These are phyloP conservation scores for Bombus vancouverensis DNA, from an alignment of 1,140 invertebrate species.

Conservation along the genomic window DNA sequence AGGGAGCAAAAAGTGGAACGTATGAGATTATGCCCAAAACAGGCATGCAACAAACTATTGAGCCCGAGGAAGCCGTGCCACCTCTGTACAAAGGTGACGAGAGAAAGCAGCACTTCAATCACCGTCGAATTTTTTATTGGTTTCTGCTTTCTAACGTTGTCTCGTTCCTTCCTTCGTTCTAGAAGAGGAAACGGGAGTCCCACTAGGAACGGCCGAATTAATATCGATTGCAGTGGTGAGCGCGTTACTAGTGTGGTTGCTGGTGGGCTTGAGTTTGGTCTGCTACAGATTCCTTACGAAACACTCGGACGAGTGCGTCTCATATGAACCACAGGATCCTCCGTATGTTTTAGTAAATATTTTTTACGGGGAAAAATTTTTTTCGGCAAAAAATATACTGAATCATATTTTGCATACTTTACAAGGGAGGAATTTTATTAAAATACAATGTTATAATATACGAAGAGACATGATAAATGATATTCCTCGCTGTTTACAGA, in stretches of 20 bases:
- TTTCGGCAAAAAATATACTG: no score
- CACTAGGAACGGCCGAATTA: slow-evolving; percentile 63
- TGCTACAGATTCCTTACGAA: slow-evolving; percentile 68
- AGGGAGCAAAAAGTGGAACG: slow-evolving; percentile 38
- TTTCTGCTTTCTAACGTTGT: background rate
- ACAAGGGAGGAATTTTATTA: background rate
- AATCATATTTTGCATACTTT: no score
- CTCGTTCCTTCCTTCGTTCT: background rate
- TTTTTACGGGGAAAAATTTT: background rate
- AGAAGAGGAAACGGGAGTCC: slow-evolving; percentile 28
- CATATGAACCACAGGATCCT: slow-evolving; percentile 58
- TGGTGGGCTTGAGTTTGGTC: slow-evolving; percentile 68
- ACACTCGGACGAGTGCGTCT: slow-evolving; percentile 55
- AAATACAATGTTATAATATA: no score
- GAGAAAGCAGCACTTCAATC: slow-evolving; percentile 29
- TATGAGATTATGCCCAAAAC: slow-evolving; percentile 67
- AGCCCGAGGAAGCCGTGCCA: slow-evolving; percentile 21
- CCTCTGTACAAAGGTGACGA: slow-evolving; percentile 59
- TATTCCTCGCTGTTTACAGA: no score
- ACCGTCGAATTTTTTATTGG: background rate
- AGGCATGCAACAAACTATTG: slow-evolving; percentile 2
- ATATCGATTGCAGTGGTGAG: slow-evolving; percentile 69
- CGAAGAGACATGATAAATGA: no score
- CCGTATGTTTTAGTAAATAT: slow-evolving; percentile 48
- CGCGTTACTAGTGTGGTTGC: slow-evolving; percentile 68